A percentile compares a stretch with the other conserved stretches of the same genome.
Conservation (phyloP, 2,113 vertebrate genomes). For the Silurus asotus region DNA sequence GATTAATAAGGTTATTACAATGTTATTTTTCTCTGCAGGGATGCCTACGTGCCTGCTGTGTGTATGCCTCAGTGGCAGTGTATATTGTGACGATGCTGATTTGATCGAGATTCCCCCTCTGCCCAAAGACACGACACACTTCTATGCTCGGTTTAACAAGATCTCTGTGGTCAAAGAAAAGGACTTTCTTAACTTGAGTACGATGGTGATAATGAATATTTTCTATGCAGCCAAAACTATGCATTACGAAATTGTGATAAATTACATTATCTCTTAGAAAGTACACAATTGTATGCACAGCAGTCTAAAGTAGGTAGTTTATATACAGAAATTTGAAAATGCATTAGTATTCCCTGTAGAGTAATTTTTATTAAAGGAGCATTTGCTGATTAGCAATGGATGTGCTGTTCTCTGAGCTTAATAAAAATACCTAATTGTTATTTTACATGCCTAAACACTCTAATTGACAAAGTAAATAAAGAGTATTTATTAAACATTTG, state of each 20-base stretch:
- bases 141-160: conserved; percentile 81
- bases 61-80: conserved; percentile 76
- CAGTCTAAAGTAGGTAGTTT: not conserved
- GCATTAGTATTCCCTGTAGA: not conserved
- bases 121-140: conserved; percentile 74
- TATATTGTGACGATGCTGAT: conserved; percentile 76
- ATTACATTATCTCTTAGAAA: not conserved
- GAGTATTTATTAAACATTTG: too few relatives aligned
- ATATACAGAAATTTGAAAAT: not conserved
- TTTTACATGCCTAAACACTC: not conserved
- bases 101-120: conserved; percentile 73
- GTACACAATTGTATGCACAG: not conserved
- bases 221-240: not conserved
- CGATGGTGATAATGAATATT: conserved; percentile 18
- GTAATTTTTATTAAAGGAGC: not conserved
- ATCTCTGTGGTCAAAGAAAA: conserved; percentile 64
- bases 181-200: conserved; percentile 77
- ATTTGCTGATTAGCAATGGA: not conserved
- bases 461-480: not conserved
- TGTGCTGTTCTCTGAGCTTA: not conserved
- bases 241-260: too few relatives aligned
- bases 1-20: not conserved
- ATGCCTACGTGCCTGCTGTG: conserved; percentile 79
- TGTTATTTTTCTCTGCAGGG: conserved; percentile 58
- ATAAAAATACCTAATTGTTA: not conserved